phyloP scores from a whole-genome alignment of 2,888 invertebrate species.

The Caenorhabditis angaria region DNA sequence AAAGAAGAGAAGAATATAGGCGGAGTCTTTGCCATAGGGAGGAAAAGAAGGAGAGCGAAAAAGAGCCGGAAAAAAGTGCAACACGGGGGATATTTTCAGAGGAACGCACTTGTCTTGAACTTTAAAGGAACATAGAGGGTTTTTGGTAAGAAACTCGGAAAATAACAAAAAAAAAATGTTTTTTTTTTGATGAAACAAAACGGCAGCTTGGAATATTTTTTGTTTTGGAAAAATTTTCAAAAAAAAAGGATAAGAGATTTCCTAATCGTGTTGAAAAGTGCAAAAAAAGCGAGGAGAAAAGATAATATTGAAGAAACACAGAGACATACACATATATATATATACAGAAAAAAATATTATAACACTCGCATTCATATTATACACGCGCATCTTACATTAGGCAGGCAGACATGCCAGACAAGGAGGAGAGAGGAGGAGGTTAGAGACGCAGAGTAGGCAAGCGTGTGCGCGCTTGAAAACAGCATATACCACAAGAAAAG shows the following conservation, averaged over 20 bases:
- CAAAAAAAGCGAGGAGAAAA: background rate
- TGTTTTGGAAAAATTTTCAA: no score
- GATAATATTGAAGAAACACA: background rate
- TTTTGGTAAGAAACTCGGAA: background rate
- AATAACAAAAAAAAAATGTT: no score
- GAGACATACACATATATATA: background rate
- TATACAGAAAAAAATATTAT: no score
- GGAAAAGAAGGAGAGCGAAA: background rate
- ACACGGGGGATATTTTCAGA: background rate
- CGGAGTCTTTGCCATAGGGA: background rate
- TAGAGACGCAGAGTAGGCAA: slow-evolving; percentile 6
- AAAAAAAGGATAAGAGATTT: no score
- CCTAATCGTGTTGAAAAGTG: no score
- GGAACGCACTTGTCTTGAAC: background rate
- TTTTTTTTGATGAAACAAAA: no score
- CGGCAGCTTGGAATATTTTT: no score
- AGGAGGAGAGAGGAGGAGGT: background rate
- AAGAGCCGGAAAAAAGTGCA: background rate
- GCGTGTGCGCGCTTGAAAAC: background rate
- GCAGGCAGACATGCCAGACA: no score
- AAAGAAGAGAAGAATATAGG: background rate
- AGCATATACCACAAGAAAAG: background rate
- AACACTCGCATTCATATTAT: background rate
- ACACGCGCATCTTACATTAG: background rate
- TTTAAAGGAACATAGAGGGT: background rate